phyloP scores from a whole-genome alignment of 2,888 invertebrate genomes.

The Lasioglossum oenotherae region DNA sequence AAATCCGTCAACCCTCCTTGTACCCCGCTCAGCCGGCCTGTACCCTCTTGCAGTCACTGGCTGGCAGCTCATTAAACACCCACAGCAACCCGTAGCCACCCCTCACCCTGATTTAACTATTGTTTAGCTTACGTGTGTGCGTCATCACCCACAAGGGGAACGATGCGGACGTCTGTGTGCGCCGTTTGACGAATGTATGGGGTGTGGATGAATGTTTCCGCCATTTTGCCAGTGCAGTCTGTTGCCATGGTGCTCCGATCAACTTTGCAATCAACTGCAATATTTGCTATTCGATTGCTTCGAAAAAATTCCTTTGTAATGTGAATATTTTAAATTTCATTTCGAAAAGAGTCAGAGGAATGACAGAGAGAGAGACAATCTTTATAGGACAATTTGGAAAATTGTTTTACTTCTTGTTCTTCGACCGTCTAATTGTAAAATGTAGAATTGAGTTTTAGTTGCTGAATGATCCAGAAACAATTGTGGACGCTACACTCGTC shows the following conservation, averaged over 20 bases:
- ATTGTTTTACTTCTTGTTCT: not conserved
- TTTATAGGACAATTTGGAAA: not conserved
- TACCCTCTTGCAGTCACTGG: slow-evolving; percentile 70
- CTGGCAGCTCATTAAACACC: slow-evolving; percentile 84
- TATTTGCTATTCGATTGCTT: not conserved
- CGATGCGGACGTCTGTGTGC: slow-evolving; percentile 25
- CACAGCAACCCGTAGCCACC: slow-evolving; percentile 79
- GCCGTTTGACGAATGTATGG: slow-evolving; percentile 35
- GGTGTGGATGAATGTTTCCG: slow-evolving; percentile 37
- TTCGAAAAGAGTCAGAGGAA: not conserved
- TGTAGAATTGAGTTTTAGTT: not conserved
- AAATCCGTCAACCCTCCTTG: slow-evolving; percentile 43
- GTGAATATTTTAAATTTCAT: not conserved
- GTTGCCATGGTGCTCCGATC: slow-evolving; percentile 12
- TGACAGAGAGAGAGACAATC: not conserved
- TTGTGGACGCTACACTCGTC: not conserved
- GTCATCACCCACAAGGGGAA: slow-evolving; percentile 63
- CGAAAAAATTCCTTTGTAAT: not conserved
- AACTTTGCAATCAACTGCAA: not conserved
- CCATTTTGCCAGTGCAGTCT: slow-evolving; percentile 44
- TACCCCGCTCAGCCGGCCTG: slow-evolving; percentile 38
- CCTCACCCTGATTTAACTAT: slow-evolving; percentile 83
- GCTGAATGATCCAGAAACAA: not conserved
- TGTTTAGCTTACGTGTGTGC: slow-evolving; percentile 76
- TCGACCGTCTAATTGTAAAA: not conserved